Evolutionary conservation across 2,888 invertebrate genomes (phyloP).

Genomic region (Mylabris sibirica): DNA sequence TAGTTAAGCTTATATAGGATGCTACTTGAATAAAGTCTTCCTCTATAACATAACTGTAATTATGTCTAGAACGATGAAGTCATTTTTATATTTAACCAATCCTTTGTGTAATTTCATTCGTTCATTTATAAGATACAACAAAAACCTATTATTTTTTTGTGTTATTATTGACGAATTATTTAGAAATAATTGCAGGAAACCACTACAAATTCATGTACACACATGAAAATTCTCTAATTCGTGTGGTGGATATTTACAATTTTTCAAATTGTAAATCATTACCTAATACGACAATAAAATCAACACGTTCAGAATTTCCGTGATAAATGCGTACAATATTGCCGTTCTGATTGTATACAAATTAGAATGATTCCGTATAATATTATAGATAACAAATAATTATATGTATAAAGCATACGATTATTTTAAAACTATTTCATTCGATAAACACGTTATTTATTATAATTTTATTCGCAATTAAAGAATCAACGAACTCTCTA

Average conservation of each 20-base stretch:
- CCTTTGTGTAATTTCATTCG: neutral
- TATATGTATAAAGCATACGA: neutral
- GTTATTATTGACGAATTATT: neutral
- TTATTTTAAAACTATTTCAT: neutral
- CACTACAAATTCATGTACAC: neutral
- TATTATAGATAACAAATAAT: neutral
- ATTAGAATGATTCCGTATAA: neutral
- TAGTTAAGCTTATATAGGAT: neutral
- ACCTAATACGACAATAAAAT: constrained; percentile 5
- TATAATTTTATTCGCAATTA: constrained; percentile 20
- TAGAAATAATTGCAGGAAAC: constrained; percentile 17
- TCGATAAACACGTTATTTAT: constrained; percentile 13
- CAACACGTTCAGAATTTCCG: neutral
- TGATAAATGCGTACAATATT: neutral
- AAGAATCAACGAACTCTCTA: constrained; percentile 19
- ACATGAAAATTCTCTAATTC: neutral
- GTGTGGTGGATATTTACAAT: neutral
- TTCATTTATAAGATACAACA: neutral
- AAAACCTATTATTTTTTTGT: constrained; percentile 6
- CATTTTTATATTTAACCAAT: constrained; percentile 2
- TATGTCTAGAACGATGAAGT: neutral
- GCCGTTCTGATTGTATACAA: neutral
- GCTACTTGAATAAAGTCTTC: neutral
- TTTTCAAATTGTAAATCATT: neutral
- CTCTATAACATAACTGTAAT: neutral